phyloP scores from a whole-genome alignment of 2,888 invertebrate species.

The Rhagonycha fulva region DNA sequence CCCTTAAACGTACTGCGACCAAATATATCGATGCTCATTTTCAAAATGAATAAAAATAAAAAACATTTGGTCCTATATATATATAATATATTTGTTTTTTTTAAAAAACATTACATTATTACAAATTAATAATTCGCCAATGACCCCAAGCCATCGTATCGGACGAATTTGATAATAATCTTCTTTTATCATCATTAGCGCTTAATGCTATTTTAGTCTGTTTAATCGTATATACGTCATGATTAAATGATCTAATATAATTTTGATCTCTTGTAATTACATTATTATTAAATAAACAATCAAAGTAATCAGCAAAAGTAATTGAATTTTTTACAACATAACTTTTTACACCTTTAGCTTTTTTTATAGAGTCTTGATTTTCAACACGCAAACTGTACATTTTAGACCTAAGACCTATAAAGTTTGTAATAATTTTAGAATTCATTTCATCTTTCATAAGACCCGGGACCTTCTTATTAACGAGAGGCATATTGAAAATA shows the following conservation, averaged over 20 bases:
- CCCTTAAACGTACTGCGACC: too few species aligned
- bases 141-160: constrained; percentile 1
- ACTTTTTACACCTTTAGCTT: not conserved
- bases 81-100: too few species aligned
- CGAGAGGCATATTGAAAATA: too few species aligned
- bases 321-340: not conserved
- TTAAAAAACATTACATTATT: too few species aligned
- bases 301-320: not conserved
- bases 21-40: too few species aligned
- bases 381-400: constrained; percentile 28
- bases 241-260: not conserved
- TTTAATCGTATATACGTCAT: not conserved
- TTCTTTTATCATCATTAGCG: not conserved
- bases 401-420: constrained; percentile 38
- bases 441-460: constrained; percentile 34
- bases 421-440: constrained; percentile 37
- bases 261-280: not conserved
- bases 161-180: constrained; percentile 22
- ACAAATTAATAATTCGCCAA: not conserved
- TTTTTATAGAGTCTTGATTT: not conserved
- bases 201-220: not conserved
- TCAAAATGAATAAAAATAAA: too few species aligned
- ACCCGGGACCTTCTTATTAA: too few species aligned
- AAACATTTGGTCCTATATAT: too few species aligned
- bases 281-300: not conserved